These are phyloP conservation scores for Girardia tigrina DNA, from an alignment of 2,888 invertebrate species.

Conservation along the genomic window DNA sequence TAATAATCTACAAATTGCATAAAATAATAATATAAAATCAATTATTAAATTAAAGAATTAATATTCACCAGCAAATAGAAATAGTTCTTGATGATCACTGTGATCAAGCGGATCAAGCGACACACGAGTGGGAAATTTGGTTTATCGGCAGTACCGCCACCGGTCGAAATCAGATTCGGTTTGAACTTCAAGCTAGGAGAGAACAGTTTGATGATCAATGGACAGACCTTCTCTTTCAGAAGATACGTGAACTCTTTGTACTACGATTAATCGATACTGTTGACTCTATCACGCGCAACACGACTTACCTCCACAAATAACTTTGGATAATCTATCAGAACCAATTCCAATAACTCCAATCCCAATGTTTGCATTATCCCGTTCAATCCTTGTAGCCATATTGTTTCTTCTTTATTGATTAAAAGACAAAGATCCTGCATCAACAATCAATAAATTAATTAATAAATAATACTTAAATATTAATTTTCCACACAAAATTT, in stretches of 20 bases:
- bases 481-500: neutral
- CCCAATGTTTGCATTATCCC: slow-evolving; percentile 95
- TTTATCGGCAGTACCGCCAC: slow-evolving; percentile 59
- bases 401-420: slow-evolving; percentile 85
- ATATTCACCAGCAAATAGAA: slow-evolving; percentile 67
- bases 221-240: slow-evolving; percentile 87
- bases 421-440: slow-evolving; percentile 78
- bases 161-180: slow-evolving; percentile 45
- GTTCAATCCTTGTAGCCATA: slow-evolving; percentile 83
- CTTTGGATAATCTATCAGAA: slow-evolving; percentile 28
- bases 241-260: slow-evolving; percentile 70
- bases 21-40: neutral
- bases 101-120: slow-evolving; percentile 76
- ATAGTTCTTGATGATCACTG: slow-evolving; percentile 79
- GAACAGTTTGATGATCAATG: slow-evolving; percentile 88
- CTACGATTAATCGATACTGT: neutral
- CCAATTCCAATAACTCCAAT: slow-evolving; percentile 78
- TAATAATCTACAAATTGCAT: neutral
- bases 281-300: neutral
- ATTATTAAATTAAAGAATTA: neutral
- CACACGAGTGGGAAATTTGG: slow-evolving; percentile 93
- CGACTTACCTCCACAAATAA: slow-evolving; percentile 18
- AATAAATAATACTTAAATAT: neutral
- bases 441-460: slow-evolving; percentile 32
- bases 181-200: slow-evolving; percentile 95